phyloP scores from a whole-genome alignment of 2,888 invertebrate species.

The Epinotia ramella region DNA sequence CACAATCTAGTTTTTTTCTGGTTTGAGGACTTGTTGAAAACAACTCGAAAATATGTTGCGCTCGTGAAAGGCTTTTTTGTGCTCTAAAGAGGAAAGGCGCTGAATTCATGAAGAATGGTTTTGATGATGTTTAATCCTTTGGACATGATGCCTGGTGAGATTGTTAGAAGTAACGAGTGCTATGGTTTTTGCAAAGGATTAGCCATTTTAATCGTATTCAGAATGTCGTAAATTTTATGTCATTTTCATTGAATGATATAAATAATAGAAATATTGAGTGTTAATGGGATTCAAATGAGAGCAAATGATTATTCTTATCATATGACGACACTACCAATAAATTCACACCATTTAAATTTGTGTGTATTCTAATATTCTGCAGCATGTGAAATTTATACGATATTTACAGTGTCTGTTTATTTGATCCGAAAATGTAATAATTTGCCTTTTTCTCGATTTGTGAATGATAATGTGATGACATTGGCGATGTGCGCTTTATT shows the following conservation, averaged over 20 bases:
- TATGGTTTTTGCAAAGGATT: neutral
- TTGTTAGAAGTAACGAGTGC: neutral
- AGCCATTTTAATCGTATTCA: neutral
- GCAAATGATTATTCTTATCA: too few relatives aligned
- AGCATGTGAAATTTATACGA: too few relatives aligned
- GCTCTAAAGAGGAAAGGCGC: neutral
- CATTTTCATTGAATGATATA: neutral
- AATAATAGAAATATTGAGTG: too few relatives aligned
- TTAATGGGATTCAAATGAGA: too few relatives aligned
- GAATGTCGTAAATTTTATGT: neutral
- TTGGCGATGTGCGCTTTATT: neutral
- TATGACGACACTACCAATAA: too few relatives aligned
- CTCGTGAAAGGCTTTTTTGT: constrained; percentile 8
- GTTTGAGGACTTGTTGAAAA: constrained; percentile 18
- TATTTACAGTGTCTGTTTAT: too few relatives aligned
- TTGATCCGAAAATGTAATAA: too few relatives aligned
- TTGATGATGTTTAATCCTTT: constrained; percentile 4
- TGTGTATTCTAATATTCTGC: too few relatives aligned
- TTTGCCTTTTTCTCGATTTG: neutral
- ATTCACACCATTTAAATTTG: too few relatives aligned
- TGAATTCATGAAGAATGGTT: neutral
- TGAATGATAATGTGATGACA: neutral
- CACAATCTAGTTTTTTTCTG: constrained; percentile 16
- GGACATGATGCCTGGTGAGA: neutral
- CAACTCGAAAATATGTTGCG: constrained; percentile 6